Evolutionary conservation across 2,888 invertebrate species (phyloP), one percentile per base, ranked within the genome.

Genomic region (Eilema depressum): DNA sequence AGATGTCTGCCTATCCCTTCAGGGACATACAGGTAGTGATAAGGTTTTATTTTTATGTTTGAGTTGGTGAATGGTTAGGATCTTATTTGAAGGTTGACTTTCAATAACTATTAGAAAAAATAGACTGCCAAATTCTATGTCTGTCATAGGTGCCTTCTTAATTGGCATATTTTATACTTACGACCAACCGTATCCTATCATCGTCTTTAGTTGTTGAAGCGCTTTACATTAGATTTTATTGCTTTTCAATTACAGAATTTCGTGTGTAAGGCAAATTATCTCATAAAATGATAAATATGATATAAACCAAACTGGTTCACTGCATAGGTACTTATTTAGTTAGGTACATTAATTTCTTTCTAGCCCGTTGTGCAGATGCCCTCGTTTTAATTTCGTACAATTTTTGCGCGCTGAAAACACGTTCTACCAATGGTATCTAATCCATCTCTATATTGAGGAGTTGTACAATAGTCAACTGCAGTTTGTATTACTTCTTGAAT

Each of bases 341-440:
- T 67, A 72, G 71, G 75, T 75, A 74, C 70, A 73, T 65, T 53
- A 26, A 64, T 74, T 82, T 79, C 62, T 69, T 73, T 82, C 74
- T 75, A 64, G 71, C 59, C 66, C 75, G 77, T 70, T 62, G 78
- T 71, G 63, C 61, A 66, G 76, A 74, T 77, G 82, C 73, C 79
- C 79, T 64, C 79, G 71, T 81, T 82, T 81, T 53, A 53, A 67
- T 69, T 71, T 63, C 69, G 79, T 70, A 75, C 74, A 75, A 79
- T 79, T 82, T 82, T 82, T 77, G 73, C 82, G 73, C 73, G 78
- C 63, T 74, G 53, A 68, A 59, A 76, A 78, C 82, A 75, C 73
- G 74, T 82, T 79, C 72, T 70, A 65, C 66, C 70, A 74, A 69
- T 70, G 70, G 28, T 72, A 77, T 76, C 74, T 71, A 72, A 69